Evolutionary conservation across 2,113 vertebrate genomes (phyloP).

Genomic region (Pelodiscus sinensis): DNA sequence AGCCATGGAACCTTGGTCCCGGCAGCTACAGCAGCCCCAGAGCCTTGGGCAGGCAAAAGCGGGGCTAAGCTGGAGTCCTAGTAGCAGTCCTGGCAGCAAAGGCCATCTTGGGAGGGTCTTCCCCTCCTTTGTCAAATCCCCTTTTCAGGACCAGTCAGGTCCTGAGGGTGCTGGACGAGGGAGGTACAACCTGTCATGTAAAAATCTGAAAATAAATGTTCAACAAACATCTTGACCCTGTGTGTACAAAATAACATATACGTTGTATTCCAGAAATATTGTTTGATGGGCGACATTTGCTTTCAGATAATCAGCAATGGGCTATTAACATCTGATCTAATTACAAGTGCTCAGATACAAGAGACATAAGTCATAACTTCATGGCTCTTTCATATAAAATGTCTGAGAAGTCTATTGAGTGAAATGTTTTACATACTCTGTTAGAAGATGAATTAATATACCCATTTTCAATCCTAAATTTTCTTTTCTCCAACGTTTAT

Average conservation of each 20-base stretch:
- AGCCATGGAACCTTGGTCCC: too few relatives aligned
- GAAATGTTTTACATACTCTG: not conserved
- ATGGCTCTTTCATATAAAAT: not conserved
- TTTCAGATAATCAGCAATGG: not conserved
- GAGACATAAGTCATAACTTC: not conserved
- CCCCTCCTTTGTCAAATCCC: too few relatives aligned
- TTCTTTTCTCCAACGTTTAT: not conserved
- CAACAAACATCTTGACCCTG: not conserved
- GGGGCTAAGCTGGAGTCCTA: too few relatives aligned
- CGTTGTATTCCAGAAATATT: not conserved
- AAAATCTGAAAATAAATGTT: not conserved
- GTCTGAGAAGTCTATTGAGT: not conserved
- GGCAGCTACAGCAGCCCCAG: too few relatives aligned
- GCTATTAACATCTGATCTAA: not conserved
- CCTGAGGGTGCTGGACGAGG: too few relatives aligned
- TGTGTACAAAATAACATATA: not conserved
- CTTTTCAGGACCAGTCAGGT: too few relatives aligned
- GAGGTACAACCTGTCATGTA: not conserved
- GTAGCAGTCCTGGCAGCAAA: too few relatives aligned
- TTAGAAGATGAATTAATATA: fast-evolving
- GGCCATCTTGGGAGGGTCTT: too few relatives aligned
- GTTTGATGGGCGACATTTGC: not conserved
- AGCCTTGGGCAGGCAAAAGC: too few relatives aligned
- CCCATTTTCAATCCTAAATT: not conserved
- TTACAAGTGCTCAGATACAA: not conserved